Percentiles rank a stretch among this genome's conserved stretches.
These are phyloP conservation scores for Nycticorax nycticorax DNA, from an alignment of 2,113 vertebrate genomes.

Conservation along the genomic window DNA sequence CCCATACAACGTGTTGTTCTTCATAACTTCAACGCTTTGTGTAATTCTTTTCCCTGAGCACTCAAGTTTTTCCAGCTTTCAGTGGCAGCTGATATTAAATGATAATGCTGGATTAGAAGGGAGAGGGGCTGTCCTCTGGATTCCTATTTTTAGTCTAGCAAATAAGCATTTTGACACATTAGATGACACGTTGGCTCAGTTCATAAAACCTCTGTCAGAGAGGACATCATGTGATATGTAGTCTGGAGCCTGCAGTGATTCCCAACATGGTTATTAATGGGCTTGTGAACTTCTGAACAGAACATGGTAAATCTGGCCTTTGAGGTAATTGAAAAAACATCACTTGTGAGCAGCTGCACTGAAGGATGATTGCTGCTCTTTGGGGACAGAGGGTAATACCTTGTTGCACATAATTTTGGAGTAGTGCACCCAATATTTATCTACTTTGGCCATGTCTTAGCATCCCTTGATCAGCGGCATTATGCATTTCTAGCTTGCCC, in stretches of 20 bases:
- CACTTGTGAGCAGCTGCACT: not conserved
- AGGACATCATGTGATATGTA: not conserved
- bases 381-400: not conserved
- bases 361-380: not conserved
- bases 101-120: constrained; percentile 6
- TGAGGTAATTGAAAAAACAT: constrained; percentile 58
- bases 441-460: not conserved
- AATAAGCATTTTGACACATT: constrained; percentile 45
- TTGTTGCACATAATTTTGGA: not conserved
- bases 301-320: constrained; percentile 33
- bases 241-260: not conserved
- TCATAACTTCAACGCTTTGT: not conserved
- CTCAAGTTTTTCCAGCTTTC: constrained; percentile 14
- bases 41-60: not conserved
- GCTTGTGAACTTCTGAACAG: constrained; percentile 38
- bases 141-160: constrained; percentile 15
- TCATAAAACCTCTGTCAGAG: constrained; percentile 12
- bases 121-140: not conserved
- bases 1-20: not conserved
- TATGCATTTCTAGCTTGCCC: not conserved
- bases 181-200: constrained; percentile 13
- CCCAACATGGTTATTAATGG: constrained; percentile 57
- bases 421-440: not conserved
- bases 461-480: not conserved
- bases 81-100: constrained; percentile 43